Conservation (phyloP, 2,797 vertebrate genomes). For the Varecia variegata region DNA sequence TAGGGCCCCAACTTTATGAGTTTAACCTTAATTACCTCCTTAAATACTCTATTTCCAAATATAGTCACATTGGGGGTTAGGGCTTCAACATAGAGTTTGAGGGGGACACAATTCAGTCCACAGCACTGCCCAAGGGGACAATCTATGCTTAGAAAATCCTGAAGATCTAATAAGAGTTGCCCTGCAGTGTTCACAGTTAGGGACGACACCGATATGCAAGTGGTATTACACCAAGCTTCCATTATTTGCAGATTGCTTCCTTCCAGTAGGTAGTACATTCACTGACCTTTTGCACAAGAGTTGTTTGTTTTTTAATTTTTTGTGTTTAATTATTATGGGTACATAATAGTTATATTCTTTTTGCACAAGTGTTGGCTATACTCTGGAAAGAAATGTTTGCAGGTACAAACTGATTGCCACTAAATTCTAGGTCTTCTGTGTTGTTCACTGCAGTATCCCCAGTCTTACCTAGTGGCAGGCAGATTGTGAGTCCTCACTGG, state of each 20-base stretch:
- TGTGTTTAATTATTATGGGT: neutral
- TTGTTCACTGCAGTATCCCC: neutral
- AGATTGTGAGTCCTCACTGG: neutral
- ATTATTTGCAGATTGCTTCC: neutral
- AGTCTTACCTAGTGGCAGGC: neutral
- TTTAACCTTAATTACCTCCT: neutral
- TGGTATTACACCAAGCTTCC: neutral
- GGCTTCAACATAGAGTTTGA: neutral
- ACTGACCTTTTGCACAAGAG: neutral
- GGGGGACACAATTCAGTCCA: neutral
- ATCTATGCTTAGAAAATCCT: neutral
- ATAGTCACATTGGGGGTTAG: neutral
- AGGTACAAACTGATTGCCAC: neutral
- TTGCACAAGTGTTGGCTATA: neutral
- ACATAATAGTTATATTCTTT: neutral
- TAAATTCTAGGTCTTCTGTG: neutral
- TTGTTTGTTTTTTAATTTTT: neutral
- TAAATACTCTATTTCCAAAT: neutral
- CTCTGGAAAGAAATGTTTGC: neutral
- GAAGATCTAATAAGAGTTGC: neutral
- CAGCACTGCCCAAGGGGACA: neutral
- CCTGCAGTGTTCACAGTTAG: neutral
- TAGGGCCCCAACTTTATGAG: neutral
- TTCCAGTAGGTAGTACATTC: neutral
- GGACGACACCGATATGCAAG: neutral